Conservation (phyloP, 53 echinoderm and acorn worm species). For the Astropecten irregularis region DNA sequence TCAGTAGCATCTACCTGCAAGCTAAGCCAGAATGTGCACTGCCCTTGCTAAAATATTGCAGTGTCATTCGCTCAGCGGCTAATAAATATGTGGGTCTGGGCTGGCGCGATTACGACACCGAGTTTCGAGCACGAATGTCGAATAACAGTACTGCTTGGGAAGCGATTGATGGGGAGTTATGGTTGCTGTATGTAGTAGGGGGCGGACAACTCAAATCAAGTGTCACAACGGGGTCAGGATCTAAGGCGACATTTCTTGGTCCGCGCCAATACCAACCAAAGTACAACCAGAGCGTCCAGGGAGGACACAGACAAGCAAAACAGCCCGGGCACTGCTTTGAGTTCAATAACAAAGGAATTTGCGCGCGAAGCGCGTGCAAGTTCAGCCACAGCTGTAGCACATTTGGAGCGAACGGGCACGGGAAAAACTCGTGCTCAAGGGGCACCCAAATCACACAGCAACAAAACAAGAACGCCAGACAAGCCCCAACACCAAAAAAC, state of each 20-base stretch:
- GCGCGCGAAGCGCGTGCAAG: constrained; percentile 3
- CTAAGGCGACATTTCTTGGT: no score
- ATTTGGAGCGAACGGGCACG: neutral
- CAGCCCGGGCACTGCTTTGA: constrained; percentile 1
- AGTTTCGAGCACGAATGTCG: neutral
- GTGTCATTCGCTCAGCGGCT: neutral
- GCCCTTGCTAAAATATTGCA: neutral
- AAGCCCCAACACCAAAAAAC: neutral
- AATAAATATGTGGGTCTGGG: neutral
- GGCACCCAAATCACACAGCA: neutral
- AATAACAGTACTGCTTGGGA: neutral
- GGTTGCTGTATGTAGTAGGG: neutral
- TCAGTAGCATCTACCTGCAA: neutral
- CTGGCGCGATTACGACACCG: neutral
- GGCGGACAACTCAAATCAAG: neutral
- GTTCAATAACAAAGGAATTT: neutral
- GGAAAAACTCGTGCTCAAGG: neutral
- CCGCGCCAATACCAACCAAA: neutral
- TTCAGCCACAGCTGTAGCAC: neutral
- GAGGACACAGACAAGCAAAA: neutral
- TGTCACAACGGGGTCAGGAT: neutral
- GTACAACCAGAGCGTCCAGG: neutral
- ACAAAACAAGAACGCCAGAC: no score
- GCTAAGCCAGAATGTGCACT: neutral
- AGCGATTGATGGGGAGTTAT: neutral